Evolutionary conservation across 2,113 vertebrate species (phyloP), one percentile per base, ranked within the genome.

Genomic region (Progne subis): DNA sequence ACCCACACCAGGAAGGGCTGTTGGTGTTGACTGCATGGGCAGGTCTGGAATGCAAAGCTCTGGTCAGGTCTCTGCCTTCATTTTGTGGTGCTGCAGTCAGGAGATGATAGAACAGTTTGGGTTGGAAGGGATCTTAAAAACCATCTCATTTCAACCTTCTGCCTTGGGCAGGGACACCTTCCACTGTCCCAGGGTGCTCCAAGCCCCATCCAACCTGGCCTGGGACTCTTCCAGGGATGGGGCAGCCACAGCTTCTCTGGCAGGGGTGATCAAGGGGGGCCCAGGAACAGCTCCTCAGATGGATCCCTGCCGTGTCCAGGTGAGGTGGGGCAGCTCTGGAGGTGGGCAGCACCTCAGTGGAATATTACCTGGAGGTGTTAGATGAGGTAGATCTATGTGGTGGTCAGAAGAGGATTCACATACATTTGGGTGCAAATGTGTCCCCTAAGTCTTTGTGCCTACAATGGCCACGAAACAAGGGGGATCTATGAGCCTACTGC

Each of bases 191-290:
- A 49, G 55, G 9, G 0, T 43, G 41, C 63, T 77, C 71, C 55
- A 41, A 61, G 29, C 19, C 39, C 18, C 0, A 0, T 46, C 46
- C 53, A 53, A 0, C 6, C 20, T 23, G 25, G 41, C 34, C 55
- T 43, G 6, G 63, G 18, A 5, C 49, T 24, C 29, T 55, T 0
- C 53, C 41, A 76, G n/a, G 47, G 24, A 26, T 53, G 78, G 29
- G 47, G 18, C 70, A 69, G 55, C 24, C 55, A 55, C 78, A 82
- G 41, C 29, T 43, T 0, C 57, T 43, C 20, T 34, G 87, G 8
- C 18, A 77, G 43, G 56, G 47, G n/a, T 0, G 1, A 15, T 17
- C 14, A 63, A 70, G 60, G 43, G 15, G 59, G 19, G 34, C 18
- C 19, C 50, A 43, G 37, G 50, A 67, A 4, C 17, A 80, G n/a